phyloP scores from a whole-genome alignment of 2,797 vertebrate genomes.

The Etheostoma nigrum region DNA sequence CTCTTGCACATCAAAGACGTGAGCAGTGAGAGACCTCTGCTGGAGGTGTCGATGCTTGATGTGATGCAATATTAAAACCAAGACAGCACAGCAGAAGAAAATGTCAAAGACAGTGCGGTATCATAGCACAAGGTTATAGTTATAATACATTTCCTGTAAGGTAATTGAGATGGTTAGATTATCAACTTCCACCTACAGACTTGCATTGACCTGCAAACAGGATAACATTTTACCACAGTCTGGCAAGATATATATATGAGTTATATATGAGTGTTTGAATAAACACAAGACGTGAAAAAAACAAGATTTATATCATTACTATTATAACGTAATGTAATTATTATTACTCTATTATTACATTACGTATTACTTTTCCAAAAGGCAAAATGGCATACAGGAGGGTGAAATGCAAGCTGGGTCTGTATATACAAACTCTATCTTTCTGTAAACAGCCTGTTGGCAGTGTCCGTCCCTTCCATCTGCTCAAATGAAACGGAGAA shows the following conservation, averaged over 20 bases:
- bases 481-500: slow-evolving; percentile 53
- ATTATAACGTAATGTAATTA: too few species aligned
- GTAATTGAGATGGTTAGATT: slow-evolving; percentile 13
- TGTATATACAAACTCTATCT: slow-evolving; percentile 39
- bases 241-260: slow-evolving; percentile 50
- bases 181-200: slow-evolving; percentile 33
- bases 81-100: slow-evolving; percentile 27
- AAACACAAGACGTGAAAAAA: neutral
- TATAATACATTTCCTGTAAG: slow-evolving; percentile 35
- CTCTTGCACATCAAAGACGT: slow-evolving; percentile 88
- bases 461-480: slow-evolving; percentile 46
- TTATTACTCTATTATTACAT: too few species aligned
- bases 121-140: slow-evolving; percentile 13
- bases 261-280: slow-evolving; percentile 62
- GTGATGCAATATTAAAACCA: slow-evolving; percentile 40
- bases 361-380: neutral
- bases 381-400: slow-evolving; percentile 2
- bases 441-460: slow-evolving; percentile 54
- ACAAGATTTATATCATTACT: neutral
- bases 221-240: slow-evolving; percentile 16
- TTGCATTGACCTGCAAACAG: slow-evolving; percentile 9
- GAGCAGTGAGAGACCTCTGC: slow-evolving; percentile 83
- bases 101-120: slow-evolving; percentile 10
- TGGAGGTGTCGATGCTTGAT: slow-evolving; percentile 71
- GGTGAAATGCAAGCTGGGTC: slow-evolving; percentile 8